A percentile compares a stretch with the other conserved stretches of the same genome.
Conservation (phyloP, 1,140 invertebrate genomes). For the Drosophila melanica region DNA sequence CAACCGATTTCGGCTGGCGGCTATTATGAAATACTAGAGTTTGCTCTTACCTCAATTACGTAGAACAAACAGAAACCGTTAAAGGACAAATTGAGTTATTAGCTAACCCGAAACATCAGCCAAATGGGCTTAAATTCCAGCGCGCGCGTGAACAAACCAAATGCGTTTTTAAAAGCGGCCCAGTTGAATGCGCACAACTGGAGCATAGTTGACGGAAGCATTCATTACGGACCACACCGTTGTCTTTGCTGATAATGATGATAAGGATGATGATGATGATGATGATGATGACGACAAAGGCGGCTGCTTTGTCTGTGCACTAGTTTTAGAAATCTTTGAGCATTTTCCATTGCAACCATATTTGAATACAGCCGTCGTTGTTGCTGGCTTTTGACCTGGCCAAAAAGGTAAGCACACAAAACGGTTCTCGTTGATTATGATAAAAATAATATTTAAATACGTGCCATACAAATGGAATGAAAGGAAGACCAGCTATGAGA, state of each 20-base stretch:
- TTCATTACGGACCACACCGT: slow-evolving; percentile 70
- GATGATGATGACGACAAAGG: not conserved
- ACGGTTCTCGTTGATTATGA: slow-evolving; percentile 25
- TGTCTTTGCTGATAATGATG: not conserved
- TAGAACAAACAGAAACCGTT: slow-evolving; percentile 36
- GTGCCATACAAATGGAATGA: slow-evolving; percentile 14
- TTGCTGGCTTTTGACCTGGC: not conserved
- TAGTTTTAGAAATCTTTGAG: slow-evolving; percentile 42
- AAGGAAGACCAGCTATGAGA: not conserved
- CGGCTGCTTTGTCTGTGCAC: slow-evolving; percentile 39
- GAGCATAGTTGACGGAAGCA: slow-evolving; percentile 57
- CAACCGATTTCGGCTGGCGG: not conserved
- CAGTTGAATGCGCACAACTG: slow-evolving; percentile 32
- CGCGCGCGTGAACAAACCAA: slow-evolving; percentile 38
- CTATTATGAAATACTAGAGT: slow-evolving; percentile 33
- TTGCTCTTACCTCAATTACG: slow-evolving; percentile 34
- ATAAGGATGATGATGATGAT: slow-evolving; percentile 1
- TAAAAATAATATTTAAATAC: slow-evolving; percentile 41
- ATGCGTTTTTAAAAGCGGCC: slow-evolving; percentile 59
- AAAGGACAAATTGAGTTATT: slow-evolving; percentile 76
- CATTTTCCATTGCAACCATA: not conserved
- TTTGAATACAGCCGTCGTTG: slow-evolving; percentile 42
- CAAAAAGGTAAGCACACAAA: slow-evolving; percentile 53
- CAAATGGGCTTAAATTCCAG: slow-evolving; percentile 38
- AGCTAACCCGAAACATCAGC: slow-evolving; percentile 14